Evolutionary conservation across 2,113 vertebrate species (phyloP).

Genomic region (Otocyon megalotis): DNA sequence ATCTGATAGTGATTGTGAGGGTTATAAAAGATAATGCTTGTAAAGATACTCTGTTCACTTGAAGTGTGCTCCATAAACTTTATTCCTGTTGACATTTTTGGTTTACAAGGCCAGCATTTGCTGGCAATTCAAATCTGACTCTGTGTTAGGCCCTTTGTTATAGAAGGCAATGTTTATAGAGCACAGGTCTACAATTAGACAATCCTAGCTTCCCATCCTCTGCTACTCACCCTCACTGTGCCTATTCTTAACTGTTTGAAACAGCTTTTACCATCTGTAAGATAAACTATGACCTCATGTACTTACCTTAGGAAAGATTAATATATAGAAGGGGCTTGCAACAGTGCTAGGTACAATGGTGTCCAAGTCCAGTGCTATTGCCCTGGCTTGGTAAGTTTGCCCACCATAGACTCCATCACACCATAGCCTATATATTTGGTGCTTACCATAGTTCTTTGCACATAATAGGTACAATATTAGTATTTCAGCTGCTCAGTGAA

Average conservation of each 20-base stretch:
- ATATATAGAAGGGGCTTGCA: background rate
- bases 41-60: background rate
- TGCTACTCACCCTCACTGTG: fast-evolving
- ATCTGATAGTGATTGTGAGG: background rate
- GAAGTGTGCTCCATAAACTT: background rate
- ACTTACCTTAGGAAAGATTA: background rate
- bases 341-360: background rate
- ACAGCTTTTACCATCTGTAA: background rate
- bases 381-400: background rate
- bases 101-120: background rate
- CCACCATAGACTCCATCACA: background rate
- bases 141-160: background rate
- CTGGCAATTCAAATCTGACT: background rate
- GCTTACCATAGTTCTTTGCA: background rate
- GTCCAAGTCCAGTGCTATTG: background rate
- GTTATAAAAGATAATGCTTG: background rate
- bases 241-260: background rate
- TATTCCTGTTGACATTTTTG: conserved; percentile 19
- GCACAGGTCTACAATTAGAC: too few species aligned
- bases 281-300: background rate
- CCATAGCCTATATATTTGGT: background rate
- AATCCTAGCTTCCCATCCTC: background rate
- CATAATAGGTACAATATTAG: background rate
- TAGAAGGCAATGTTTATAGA: background rate
- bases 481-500: background rate